Percentiles rank a stretch among this genome's conserved stretches.
Conservation (phyloP, 2,797 vertebrate genomes). For the Megaceryle alcyon region DNA sequence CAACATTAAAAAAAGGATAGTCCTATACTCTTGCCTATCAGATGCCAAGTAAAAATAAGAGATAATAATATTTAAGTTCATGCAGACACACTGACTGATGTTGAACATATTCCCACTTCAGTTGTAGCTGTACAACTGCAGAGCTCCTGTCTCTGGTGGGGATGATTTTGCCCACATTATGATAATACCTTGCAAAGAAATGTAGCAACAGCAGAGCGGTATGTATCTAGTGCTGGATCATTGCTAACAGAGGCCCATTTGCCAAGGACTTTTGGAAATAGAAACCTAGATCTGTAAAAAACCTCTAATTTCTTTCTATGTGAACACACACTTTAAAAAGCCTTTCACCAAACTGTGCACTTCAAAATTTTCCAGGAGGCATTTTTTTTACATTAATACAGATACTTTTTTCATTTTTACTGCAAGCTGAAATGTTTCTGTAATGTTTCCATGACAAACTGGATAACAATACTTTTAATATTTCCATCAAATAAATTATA, state of each 20-base stretch:
- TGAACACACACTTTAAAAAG: neutral
- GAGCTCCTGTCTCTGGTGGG: neutral
- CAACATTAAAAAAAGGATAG: neutral
- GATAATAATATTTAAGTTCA: neutral
- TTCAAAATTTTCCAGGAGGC: slow-evolving; percentile 39
- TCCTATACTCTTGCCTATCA: neutral
- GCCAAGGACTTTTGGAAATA: neutral
- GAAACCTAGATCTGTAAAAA: neutral
- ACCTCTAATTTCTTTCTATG: neutral
- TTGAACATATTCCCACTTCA: neutral
- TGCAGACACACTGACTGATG: neutral
- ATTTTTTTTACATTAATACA: neutral
- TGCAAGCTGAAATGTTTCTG: slow-evolving; percentile 6
- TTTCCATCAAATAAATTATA: slow-evolving; percentile 46
- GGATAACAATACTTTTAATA: neutral
- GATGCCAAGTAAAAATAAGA: neutral
- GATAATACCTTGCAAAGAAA: neutral
- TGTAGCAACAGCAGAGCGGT: neutral
- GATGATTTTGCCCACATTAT: neutral
- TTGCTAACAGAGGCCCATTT: neutral
- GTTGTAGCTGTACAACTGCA: neutral
- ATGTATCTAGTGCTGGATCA: neutral
- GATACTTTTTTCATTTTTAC: neutral
- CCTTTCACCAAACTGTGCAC: neutral
- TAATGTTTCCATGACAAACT: neutral